Evolutionary conservation across 2,888 invertebrate genomes (phyloP), one percentile per base, ranked within the genome.

Genomic region (Caenorhabditis uteleia): DNA sequence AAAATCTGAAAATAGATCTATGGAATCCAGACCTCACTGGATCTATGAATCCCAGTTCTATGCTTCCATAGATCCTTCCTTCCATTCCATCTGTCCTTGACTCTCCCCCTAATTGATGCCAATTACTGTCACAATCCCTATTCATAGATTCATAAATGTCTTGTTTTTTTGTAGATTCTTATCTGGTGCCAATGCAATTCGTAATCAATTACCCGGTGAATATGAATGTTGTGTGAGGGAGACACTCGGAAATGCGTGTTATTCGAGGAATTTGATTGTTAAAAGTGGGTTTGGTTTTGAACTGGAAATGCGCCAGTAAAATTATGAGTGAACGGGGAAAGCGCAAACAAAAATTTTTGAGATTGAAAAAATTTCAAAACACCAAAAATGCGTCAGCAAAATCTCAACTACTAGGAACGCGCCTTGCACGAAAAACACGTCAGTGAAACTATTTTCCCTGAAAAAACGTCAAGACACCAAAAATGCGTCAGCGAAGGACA

Each of bases 191-290:
- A 56, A 62, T 36, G 56, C 62, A 36, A 62, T 62, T 33, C 62
- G 62, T n/a, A 62, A 62, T 45, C 56, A 56, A 18, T 29, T 62
- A 33, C 34, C 48, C 26, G 62, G 62, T 25, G 62, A 62, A 27
- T 62, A 62, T 26, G 62, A 62, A 40, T 62, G 62, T 36, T 62
- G 62, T 48, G 56, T 62, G 33, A 10, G 62, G 14, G 62, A 62
- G 40, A 51, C 51, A 25, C 48, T 62, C 26, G 62, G 62, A 14
- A 62, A 62, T 23, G 62, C 62, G 18, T 62, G 62, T 23, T 62
- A 62, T 23, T 56, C 62, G 4, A 40, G 62, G 25, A 53, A 42
- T 38, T 47, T 62, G 23, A 25, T 47, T 1, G 62, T 62, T 7
- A 42, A 56, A 16, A 57, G 62, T 62, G 40, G 48, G 56, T 51